Percentiles rank a stretch among this genome's conserved stretches.
phyloP scores from a whole-genome alignment of 2,113 vertebrate species.

The Tragelaphus buxtoni region DNA sequence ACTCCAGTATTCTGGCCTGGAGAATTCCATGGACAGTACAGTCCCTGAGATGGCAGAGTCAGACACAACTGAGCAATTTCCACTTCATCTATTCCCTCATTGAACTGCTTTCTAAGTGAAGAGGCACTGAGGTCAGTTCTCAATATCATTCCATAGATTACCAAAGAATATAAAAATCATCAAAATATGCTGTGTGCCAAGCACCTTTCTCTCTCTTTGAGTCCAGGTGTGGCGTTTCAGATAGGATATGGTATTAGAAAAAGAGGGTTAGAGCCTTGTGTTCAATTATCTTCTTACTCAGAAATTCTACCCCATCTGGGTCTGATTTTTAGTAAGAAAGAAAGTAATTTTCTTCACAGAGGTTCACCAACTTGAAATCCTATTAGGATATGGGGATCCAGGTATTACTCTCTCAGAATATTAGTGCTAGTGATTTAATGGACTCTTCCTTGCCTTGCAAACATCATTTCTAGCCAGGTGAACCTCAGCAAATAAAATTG shows the following conservation, averaged over 20 bases:
- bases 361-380: background rate
- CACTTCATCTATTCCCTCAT: background rate
- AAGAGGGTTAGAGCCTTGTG: background rate
- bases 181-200: background rate
- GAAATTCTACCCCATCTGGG: background rate
- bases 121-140: background rate
- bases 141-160: background rate
- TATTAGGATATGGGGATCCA: slow-evolving; percentile 5
- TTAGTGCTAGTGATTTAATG: background rate
- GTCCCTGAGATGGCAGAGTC: background rate
- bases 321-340: slow-evolving; percentile 24
- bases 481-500: background rate
- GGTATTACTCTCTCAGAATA: background rate
- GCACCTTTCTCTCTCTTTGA: background rate
- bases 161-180: background rate
- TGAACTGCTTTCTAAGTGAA: background rate
- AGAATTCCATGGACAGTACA: background rate
- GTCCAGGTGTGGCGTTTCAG: background rate
- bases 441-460: background rate
- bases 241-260: background rate
- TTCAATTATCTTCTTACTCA: background rate
- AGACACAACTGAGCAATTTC: background rate
- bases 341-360: background rate
- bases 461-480: slow-evolving; percentile 12
- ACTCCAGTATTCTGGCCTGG: background rate